Conservation (phyloP, 2,113 vertebrate species). For the Tyto alba region DNA sequence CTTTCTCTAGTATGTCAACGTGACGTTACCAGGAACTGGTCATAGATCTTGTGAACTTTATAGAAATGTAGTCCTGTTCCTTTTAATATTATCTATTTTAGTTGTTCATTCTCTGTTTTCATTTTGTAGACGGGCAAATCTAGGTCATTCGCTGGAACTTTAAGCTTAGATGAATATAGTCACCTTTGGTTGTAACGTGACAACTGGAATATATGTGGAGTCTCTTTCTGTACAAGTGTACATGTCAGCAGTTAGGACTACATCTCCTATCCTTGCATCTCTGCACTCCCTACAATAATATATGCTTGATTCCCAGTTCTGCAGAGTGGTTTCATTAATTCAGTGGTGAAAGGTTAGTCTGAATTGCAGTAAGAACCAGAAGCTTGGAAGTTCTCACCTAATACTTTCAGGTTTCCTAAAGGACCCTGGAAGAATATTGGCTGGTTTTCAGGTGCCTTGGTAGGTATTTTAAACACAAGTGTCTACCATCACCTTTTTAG, state of each 20-base stretch:
- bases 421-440: neutral
- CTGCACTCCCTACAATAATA: neutral
- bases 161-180: neutral
- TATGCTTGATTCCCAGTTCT: neutral
- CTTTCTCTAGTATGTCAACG: neutral
- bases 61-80: too few species aligned
- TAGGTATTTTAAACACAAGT: neutral
- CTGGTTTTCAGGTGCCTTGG: neutral
- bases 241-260: neutral
- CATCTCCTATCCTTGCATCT: neutral
- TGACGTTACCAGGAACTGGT: neutral
- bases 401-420: neutral
- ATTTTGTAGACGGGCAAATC: slow-evolving; percentile 17
- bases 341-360: neutral
- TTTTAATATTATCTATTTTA: too few species aligned
- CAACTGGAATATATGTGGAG: neutral
- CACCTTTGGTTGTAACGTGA: neutral
- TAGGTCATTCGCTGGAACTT: neutral
- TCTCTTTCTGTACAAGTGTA: neutral
- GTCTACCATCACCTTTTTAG: neutral
- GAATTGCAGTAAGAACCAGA: neutral
- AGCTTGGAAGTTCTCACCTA: neutral
- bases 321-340: neutral
- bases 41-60: neutral
- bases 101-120: neutral